A percentile compares a stretch with the other conserved stretches of the same genome.
phyloP scores from a whole-genome alignment of 1,140 invertebrate genomes.

The Chelonus insularis region DNA sequence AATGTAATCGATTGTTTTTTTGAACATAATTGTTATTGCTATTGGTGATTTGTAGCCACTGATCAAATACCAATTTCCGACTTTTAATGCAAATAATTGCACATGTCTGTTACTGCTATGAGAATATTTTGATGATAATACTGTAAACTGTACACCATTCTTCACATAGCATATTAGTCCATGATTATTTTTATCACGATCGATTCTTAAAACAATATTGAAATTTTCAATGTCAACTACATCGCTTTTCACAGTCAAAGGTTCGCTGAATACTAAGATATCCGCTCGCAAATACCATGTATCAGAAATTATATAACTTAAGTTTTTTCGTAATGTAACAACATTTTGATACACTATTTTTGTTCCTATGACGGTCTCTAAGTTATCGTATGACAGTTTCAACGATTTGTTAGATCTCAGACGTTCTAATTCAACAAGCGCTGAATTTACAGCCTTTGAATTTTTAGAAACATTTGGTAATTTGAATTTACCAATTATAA shows the following conservation, averaged over 20 bases:
- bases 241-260: neutral
- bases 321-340: neutral
- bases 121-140: no score
- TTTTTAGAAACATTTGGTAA: neutral
- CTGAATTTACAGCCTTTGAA: neutral
- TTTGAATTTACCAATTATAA: constrained; percentile 17
- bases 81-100: neutral
- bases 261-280: constrained; percentile 16
- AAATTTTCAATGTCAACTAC: neutral
- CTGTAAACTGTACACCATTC: neutral
- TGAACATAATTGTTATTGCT: neutral
- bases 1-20: neutral
- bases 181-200: neutral
- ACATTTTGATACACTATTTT: neutral
- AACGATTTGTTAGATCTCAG: neutral
- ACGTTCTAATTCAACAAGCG: neutral
- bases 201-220: neutral
- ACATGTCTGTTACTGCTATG: neutral
- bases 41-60: neutral
- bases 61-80: neutral
- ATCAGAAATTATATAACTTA: neutral
- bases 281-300: constrained; percentile 4
- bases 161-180: neutral
- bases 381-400: neutral
- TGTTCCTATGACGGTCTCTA: neutral